Evolutionary conservation across 2,113 vertebrate species (phyloP).

Genomic region (Ammodytes dubius): DNA sequence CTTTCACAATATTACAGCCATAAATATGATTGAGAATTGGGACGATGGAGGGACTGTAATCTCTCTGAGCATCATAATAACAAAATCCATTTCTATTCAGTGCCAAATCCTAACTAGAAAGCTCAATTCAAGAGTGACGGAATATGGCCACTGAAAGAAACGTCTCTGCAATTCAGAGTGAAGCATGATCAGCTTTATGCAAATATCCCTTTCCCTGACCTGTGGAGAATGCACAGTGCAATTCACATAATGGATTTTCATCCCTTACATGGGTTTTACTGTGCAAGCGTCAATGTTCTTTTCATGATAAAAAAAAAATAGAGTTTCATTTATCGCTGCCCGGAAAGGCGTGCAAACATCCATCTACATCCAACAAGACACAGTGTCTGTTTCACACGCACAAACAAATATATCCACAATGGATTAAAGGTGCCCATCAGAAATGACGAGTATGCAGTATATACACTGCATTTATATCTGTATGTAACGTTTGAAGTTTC

Average conservation of each 20-base stretch:
- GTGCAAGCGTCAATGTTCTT: conserved; percentile 14
- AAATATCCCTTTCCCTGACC: conserved; percentile 53
- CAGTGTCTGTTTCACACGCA: background rate
- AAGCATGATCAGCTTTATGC: conserved; percentile 53
- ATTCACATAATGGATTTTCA: conserved; percentile 58
- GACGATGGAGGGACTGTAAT: background rate
- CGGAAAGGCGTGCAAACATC: conserved; percentile 32
- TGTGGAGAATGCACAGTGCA: conserved; percentile 41
- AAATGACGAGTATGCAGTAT: conserved; percentile 50
- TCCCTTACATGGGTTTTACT: conserved; percentile 28
- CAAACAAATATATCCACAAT: conserved; percentile 40
- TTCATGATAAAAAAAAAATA: conserved; percentile 2
- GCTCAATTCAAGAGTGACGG: conserved; percentile 26
- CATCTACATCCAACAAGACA: conserved; percentile 6
- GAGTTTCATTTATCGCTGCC: conserved; percentile 42
- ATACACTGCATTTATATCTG: conserved; percentile 54
- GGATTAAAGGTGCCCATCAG: conserved; percentile 49
- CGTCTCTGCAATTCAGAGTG: conserved; percentile 41
- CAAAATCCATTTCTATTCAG: conserved; percentile 44
- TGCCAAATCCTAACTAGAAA: conserved; percentile 27
- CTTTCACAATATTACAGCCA: conserved; percentile 32
- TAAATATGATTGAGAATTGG: conserved; percentile 11
- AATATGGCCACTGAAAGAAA: conserved; percentile 32
- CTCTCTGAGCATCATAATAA: conserved; percentile 16
- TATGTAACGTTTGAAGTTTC: conserved; percentile 74